A percentile compares a stretch with the other conserved stretches of the same genome.
phyloP scores from a whole-genome alignment of 2,797 vertebrate species.

The Aulostomus chinensis region DNA sequence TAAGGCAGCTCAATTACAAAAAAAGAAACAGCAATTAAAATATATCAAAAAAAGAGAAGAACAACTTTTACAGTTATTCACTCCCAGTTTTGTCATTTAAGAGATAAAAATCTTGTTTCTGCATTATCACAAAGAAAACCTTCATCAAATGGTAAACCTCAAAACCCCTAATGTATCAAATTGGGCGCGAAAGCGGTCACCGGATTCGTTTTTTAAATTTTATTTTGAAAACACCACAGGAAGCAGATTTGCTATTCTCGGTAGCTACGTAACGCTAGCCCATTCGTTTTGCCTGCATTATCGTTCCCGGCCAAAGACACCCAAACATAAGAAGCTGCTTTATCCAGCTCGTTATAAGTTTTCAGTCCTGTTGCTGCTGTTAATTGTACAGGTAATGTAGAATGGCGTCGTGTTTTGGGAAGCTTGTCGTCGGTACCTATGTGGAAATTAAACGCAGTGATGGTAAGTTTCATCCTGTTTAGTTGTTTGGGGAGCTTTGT shows the following conservation, averaged over 20 bases:
- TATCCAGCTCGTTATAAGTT: constrained; percentile 32
- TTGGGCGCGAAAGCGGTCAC: too few species aligned
- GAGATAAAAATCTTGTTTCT: too few species aligned
- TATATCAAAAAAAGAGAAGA: too few species aligned
- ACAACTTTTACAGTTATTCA: too few species aligned
- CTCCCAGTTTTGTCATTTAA: too few species aligned
- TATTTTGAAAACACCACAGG: constrained; percentile 57
- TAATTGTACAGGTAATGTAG: constrained; percentile 69
- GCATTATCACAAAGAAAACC: too few species aligned
- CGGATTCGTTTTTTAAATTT: too few species aligned
- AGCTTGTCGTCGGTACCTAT: constrained; percentile 92
- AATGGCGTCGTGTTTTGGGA: constrained; percentile 92
- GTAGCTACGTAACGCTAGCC: constrained; percentile 43
- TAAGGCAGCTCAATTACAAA: too few species aligned
- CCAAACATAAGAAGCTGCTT: constrained; percentile 20
- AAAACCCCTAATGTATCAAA: too few species aligned
- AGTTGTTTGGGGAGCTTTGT: constrained; percentile 74
- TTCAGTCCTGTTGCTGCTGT: constrained; percentile 19
- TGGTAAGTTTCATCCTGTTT: constrained; percentile 82
- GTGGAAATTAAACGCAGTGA: constrained; percentile 97
- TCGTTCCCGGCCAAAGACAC: constrained; percentile 18
- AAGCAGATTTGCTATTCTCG: constrained; percentile 15
- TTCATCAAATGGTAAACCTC: too few species aligned
- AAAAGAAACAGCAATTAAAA: too few species aligned
- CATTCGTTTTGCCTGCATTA: constrained; percentile 41